Evolutionary conservation across 2,113 vertebrate genomes (phyloP), one percentile per base, ranked within the genome.

Genomic region (Trochalopteron elliotii): DNA sequence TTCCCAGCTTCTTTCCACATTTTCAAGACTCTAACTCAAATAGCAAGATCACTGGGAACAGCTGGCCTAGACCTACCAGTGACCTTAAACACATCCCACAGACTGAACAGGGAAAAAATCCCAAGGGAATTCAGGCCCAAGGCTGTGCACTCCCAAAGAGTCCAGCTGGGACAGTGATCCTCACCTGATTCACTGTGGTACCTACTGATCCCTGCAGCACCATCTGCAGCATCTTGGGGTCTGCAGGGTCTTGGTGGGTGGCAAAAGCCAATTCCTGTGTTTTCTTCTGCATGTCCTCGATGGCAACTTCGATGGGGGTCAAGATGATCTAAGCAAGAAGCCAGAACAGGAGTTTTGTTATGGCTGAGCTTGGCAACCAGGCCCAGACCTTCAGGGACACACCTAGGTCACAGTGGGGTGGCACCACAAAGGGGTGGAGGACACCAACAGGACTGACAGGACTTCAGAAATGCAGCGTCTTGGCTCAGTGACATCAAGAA

Each of bases 201-300:
- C 99, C 99, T 88, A 99, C 99, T 87, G 99, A 99, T n/a, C 99
- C 99, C 92, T 99, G 99, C 20, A 99, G 98, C 49, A 99, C 99
- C 99, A 99, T 99, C 97, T 99, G 99, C 85, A 99, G 97, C 99
- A 99, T 99, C 97, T 99, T 99, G 75, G 99, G 99, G 80, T 99
- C 99, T 8, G 99, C 98, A 23, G 99, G 99, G 90, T 99, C 99
- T 94, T 99, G 99, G 96, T 99, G 99, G 50, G 99, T 99, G 79
- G 99, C 99, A 68, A 99, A 99, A 52, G 99, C 99, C 90, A 99
- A 49, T 95, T 99, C 99, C 90, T 99, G 99, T 10, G 99, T 99
- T 97, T 99, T 99, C 96, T 99, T 99, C 97, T 99, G 99, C 99
- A 99, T 99, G 96, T 99, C 99, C 96, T 99, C 99, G 45, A 99